Evolutionary conservation across 2,113 vertebrate species (phyloP).

Genomic region (Nycticryphes semicollaris): DNA sequence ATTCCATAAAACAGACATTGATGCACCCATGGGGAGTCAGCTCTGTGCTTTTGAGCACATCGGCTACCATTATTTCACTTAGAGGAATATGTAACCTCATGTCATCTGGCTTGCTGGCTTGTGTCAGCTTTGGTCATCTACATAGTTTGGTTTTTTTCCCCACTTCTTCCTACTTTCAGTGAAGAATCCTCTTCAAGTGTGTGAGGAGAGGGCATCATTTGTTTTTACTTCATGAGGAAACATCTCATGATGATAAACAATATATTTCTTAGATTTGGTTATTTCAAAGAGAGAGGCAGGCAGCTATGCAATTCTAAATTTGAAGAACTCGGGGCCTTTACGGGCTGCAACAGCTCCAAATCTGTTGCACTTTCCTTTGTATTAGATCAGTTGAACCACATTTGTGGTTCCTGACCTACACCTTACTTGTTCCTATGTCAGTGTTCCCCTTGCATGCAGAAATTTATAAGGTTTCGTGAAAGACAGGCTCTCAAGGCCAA

Average conservation of each 20-base stretch:
- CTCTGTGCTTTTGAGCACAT: background rate
- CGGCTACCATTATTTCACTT: background rate
- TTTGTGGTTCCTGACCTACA: background rate
- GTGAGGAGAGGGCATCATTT: rapidly evolving
- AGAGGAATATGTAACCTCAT: background rate
- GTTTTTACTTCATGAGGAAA: background rate
- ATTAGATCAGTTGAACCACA: background rate
- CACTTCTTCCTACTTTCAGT: background rate
- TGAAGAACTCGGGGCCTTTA: background rate
- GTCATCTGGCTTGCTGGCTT: background rate
- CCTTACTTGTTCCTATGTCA: background rate
- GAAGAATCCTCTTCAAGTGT: background rate
- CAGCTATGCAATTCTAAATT: background rate
- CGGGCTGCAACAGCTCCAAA: background rate
- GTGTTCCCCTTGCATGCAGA: background rate
- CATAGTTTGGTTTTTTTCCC: background rate
- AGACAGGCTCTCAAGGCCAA: background rate
- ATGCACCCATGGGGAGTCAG: rapidly evolving
- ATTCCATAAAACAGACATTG: rapidly evolving
- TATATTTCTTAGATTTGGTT: background rate
- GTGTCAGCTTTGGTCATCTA: background rate
- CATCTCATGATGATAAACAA: background rate
- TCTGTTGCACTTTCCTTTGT: background rate
- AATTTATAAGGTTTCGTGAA: background rate
- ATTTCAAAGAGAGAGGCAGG: background rate